A percentile compares a stretch with the other conserved stretches of the same genome.
phyloP scores from a whole-genome alignment of 1,140 invertebrate genomes.

The Condylostylus longicornis region DNA sequence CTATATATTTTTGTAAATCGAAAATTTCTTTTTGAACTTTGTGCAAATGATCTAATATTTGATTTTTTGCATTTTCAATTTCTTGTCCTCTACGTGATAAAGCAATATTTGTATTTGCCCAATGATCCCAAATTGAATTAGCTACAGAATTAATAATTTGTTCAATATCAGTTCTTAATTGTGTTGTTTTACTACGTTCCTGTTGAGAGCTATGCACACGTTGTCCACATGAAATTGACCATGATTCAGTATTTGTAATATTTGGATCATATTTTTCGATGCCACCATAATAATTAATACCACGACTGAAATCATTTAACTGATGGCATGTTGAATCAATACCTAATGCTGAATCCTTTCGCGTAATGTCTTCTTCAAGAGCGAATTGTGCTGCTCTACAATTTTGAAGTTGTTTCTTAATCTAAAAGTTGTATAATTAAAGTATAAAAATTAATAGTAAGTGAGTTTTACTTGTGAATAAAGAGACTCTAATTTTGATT shows the following conservation, averaged over 20 bases:
- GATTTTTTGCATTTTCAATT: slow-evolving; percentile 59
- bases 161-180: slow-evolving; percentile 63
- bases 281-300: slow-evolving; percentile 78
- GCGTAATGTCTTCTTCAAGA: slow-evolving; percentile 71
- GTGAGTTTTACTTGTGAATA: slow-evolving; percentile 41
- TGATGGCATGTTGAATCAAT: slow-evolving; percentile 79
- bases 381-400: slow-evolving; percentile 66
- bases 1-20: slow-evolving; percentile 71
- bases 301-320: slow-evolving; percentile 61
- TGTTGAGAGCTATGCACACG: slow-evolving; percentile 59
- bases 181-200: slow-evolving; percentile 64
- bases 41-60: slow-evolving; percentile 68
- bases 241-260: slow-evolving; percentile 66
- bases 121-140: slow-evolving; percentile 79
- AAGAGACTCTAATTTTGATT: slow-evolving; percentile 53
- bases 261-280: slow-evolving; percentile 83
- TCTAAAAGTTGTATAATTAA: slow-evolving; percentile 12
- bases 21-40: slow-evolving; percentile 82
- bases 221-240: slow-evolving; percentile 68
- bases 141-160: slow-evolving; percentile 65
- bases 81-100: slow-evolving; percentile 60
- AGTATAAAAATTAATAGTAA: not conserved
- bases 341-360: slow-evolving; percentile 75
- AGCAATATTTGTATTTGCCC: slow-evolving; percentile 72
- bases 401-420: slow-evolving; percentile 41